phyloP scores from a whole-genome alignment of 2,888 invertebrate genomes.

The Xanthorhoe designata region DNA sequence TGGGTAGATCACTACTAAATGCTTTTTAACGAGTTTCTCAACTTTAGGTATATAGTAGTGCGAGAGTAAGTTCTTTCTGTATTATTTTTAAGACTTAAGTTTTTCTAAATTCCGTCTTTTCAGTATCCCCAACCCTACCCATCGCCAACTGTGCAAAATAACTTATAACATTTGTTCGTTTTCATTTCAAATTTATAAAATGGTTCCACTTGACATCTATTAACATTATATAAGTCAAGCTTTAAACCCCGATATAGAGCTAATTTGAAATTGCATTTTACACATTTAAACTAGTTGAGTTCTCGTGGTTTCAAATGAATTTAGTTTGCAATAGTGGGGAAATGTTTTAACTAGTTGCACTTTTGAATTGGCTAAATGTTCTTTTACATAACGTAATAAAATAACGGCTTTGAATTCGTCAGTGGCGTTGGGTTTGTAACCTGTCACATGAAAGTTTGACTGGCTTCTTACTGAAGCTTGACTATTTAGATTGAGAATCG shows the following conservation, averaged over 20 bases:
- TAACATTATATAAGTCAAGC: slow-evolving; percentile 2
- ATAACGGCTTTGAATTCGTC: background rate
- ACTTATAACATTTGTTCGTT: slow-evolving; percentile 29
- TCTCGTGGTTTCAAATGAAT: background rate
- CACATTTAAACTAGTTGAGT: background rate
- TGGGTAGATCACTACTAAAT: too few species aligned
- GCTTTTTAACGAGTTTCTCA: background rate
- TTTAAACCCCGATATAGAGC: slow-evolving; percentile 6
- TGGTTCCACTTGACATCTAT: slow-evolving; percentile 13
- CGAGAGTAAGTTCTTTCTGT: background rate
- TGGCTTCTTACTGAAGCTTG: too few species aligned
- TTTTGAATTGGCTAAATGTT: background rate
- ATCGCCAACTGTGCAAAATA: slow-evolving; percentile 16
- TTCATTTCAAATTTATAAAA: slow-evolving; percentile 8
- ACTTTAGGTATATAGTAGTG: background rate
- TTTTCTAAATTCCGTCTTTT: background rate
- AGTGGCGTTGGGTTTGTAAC: background rate
- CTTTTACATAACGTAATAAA: background rate
- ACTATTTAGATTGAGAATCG: too few species aligned
- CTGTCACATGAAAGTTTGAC: too few species aligned
- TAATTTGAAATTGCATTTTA: slow-evolving; percentile 17
- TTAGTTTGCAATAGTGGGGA: background rate
- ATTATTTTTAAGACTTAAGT: background rate
- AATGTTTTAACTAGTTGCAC: background rate
- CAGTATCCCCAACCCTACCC: slow-evolving; percentile 7